phyloP scores from a whole-genome alignment of 2,888 invertebrate species.

The Drosophila kuntzei region DNA sequence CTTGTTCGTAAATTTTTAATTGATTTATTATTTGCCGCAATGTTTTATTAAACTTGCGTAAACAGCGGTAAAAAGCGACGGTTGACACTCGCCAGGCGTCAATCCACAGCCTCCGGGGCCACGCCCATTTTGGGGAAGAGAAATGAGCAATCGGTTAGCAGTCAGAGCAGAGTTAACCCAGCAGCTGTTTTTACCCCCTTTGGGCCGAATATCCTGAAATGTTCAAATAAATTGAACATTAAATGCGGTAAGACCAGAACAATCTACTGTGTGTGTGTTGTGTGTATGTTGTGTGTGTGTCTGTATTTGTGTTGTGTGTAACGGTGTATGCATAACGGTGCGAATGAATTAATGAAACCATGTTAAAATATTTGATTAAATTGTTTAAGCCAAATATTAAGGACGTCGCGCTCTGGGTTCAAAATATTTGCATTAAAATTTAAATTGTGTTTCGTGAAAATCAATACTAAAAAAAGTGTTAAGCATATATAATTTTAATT shows the following conservation, averaged over 20 bases:
- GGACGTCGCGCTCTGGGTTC: neutral
- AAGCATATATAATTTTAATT: neutral
- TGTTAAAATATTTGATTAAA: slow-evolving; percentile 71
- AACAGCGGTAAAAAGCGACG: slow-evolving; percentile 39
- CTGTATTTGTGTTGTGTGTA: slow-evolving; percentile 13
- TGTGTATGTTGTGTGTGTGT: slow-evolving; percentile 8
- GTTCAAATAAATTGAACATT: slow-evolving; percentile 50
- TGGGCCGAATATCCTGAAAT: slow-evolving; percentile 26
- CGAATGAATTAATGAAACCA: slow-evolving; percentile 66
- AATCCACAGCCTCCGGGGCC: slow-evolving; percentile 12
- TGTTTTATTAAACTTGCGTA: slow-evolving; percentile 68
- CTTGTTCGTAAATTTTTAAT: slow-evolving; percentile 65
- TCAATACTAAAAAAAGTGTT: neutral
- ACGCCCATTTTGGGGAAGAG: neutral
- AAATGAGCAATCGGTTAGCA: slow-evolving; percentile 41
- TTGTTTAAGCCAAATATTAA: slow-evolving; percentile 60
- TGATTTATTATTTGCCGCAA: slow-evolving; percentile 66
- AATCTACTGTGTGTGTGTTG: slow-evolving; percentile 12
- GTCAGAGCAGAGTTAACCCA: slow-evolving; percentile 11
- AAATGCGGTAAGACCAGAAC: slow-evolving; percentile 46
- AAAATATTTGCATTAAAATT: slow-evolving; percentile 34
- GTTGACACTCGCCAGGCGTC: slow-evolving; percentile 16
- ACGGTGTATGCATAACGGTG: slow-evolving; percentile 26
- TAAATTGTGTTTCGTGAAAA: slow-evolving; percentile 9
- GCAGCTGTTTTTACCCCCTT: neutral